Conservation (phyloP, 2,113 vertebrate species). For the Numenius arquata region DNA sequence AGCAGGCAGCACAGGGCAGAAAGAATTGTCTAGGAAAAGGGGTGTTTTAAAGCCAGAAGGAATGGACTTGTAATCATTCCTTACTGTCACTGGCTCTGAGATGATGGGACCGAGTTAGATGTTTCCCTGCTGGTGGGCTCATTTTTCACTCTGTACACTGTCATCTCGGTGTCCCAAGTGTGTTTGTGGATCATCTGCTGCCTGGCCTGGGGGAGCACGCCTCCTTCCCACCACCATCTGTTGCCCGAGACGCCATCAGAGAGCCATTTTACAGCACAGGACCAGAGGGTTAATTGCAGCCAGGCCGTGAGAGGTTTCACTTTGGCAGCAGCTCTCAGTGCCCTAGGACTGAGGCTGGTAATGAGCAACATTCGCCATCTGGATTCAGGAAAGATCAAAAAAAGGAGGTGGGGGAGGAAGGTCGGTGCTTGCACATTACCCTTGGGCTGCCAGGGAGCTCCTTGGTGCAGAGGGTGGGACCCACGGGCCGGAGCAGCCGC, state of each 20-base stretch:
- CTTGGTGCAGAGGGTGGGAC: background rate
- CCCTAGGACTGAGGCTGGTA: background rate
- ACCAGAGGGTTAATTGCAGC: conserved; percentile 11
- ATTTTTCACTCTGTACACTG: background rate
- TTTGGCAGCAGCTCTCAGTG: background rate
- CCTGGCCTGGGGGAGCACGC: background rate
- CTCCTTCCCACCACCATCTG: conserved; percentile 19
- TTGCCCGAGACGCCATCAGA: background rate
- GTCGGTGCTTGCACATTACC: background rate
- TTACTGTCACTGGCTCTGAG: background rate
- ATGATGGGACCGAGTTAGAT: background rate
- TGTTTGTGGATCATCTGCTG: background rate
- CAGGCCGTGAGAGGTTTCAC: background rate
- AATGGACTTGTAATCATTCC: background rate
- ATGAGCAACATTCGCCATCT: conserved; percentile 25
- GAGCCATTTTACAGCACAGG: background rate
- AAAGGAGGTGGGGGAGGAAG: background rate
- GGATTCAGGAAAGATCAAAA: conserved; percentile 2
- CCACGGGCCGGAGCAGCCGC: background rate
- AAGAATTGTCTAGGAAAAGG: background rate
- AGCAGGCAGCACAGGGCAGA: background rate
- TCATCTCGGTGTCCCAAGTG: background rate
- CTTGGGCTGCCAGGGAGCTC: background rate
- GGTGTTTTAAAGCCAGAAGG: background rate
- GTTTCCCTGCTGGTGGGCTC: background rate